A percentile compares a stretch with the other conserved stretches of the same genome.
Evolutionary conservation across 2,888 invertebrate genomes (phyloP).

Genomic region (Acrobasis suavella): DNA sequence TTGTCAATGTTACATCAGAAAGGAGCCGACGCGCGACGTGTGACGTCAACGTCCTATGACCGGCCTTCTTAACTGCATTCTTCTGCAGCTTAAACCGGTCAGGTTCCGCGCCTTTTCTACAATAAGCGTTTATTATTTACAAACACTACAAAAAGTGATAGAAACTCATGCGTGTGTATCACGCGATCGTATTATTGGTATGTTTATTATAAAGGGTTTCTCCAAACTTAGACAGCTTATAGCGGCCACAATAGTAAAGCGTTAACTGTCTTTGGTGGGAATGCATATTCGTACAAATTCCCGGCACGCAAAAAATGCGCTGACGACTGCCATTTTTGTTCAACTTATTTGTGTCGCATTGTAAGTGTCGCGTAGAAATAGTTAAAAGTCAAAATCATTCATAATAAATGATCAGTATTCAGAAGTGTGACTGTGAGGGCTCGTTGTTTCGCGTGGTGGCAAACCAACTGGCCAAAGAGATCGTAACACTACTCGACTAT

Average conservation of each 20-base stretch:
- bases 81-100: conserved; percentile 21
- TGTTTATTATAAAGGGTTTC: neutral
- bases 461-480: too few species aligned
- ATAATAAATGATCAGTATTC: too few species aligned
- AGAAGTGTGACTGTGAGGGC: too few species aligned
- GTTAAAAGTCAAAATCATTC: too few species aligned
- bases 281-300: too few species aligned
- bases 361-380: too few species aligned
- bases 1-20: conserved; percentile 8
- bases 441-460: too few species aligned
- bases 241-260: neutral
- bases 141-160: neutral
- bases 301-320: too few species aligned
- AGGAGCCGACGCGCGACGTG: neutral
- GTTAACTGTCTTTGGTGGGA: neutral
- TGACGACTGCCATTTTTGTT: too few species aligned
- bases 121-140: conserved; percentile 14
- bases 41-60: conserved; percentile 18
- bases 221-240: neutral
- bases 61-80: conserved; percentile 25
- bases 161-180: neutral
- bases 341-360: too few species aligned
- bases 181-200: neutral
- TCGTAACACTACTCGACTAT: too few species aligned
- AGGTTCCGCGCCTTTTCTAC: conserved; percentile 8